Evolutionary conservation across 2,113 vertebrate species (phyloP), one percentile per base, ranked within the genome.

Genomic region (Melanerpes formicivorus): DNA sequence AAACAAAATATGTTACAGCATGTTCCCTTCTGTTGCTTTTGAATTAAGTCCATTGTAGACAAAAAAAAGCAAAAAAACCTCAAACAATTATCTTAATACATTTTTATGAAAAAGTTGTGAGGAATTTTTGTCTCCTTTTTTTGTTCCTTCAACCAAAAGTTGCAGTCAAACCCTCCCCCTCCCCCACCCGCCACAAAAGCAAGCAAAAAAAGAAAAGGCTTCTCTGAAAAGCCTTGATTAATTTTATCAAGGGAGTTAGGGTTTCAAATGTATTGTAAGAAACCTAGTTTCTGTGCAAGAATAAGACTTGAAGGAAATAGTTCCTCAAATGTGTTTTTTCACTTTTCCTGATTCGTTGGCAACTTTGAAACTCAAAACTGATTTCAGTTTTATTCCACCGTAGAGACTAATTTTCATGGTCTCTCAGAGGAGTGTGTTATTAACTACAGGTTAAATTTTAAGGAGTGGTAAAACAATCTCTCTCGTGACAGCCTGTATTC

Each of bases 401-500:
- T 13, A 58, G 54, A 74, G 65, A 65, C 25, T 65, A 59, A 86
- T 81, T 81, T 81, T 50, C 66, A 46, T 25, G 27, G 18, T 63
- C 21, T 79, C 63, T 81, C 55, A 9, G 15, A 88, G 46, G 60
- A 93, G 30, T 26, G 30, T 13, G 3, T 88, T 64, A 64, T 86
- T 86, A 84, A 69, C 13, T 15, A 26, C 42, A 80, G 85, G 22
- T 83, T 95, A 50, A 67, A 75, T 86, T 90, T 94, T 88, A 93
- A 74, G 25, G 80, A 84, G 13, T 58, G 54, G 54, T 75, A 78
- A 86, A 88, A 46, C 58, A 84, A 65, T 81, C 25, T 59, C 48
- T 84, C 32, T 72, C 12, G 6, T 62, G 55, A 69, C 44, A 63
- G 21, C n/a, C 29, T 86, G 46, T 72, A 56, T 18, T 75, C 6